A percentile compares a stretch with the other conserved stretches of the same genome.
phyloP scores from a whole-genome alignment of 2,797 vertebrate genomes.

The Catostomus latipinnis region DNA sequence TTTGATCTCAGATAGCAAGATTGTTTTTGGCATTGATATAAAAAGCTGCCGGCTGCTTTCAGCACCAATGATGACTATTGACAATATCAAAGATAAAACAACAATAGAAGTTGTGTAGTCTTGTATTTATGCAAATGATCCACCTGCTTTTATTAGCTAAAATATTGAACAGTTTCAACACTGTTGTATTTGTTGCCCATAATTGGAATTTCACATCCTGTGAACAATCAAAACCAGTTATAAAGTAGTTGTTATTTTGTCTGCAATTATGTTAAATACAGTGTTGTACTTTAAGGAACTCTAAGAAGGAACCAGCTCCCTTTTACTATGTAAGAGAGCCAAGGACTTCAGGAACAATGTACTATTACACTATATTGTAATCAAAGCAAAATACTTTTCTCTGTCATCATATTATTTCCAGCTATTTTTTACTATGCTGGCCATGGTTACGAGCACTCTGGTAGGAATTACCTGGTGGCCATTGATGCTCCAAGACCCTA shows the following conservation, averaged over 20 bases:
- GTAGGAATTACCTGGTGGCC: slow-evolving; percentile 89
- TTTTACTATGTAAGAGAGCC: background rate
- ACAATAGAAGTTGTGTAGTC: background rate
- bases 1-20: background rate
- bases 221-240: background rate
- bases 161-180: background rate
- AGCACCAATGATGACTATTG: background rate
- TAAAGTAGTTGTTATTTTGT: background rate
- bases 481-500: slow-evolving; percentile 88
- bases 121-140: background rate
- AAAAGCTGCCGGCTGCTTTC: background rate
- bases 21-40: background rate
- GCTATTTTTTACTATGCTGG: slow-evolving; percentile 92
- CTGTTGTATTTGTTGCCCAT: no score
- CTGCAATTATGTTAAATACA: background rate
- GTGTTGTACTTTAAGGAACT: background rate
- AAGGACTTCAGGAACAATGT: background rate
- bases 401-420: slow-evolving; percentile 54
- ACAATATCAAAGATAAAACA: background rate
- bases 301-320: background rate
- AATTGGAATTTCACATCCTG: no score
- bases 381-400: background rate
- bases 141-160: background rate
- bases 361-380: background rate
- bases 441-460: slow-evolving; percentile 85